A percentile compares a stretch with the other conserved stretches of the same genome.
Conservation (phyloP, 2,888 invertebrate species). For the Megaustenia siamemsis region DNA sequence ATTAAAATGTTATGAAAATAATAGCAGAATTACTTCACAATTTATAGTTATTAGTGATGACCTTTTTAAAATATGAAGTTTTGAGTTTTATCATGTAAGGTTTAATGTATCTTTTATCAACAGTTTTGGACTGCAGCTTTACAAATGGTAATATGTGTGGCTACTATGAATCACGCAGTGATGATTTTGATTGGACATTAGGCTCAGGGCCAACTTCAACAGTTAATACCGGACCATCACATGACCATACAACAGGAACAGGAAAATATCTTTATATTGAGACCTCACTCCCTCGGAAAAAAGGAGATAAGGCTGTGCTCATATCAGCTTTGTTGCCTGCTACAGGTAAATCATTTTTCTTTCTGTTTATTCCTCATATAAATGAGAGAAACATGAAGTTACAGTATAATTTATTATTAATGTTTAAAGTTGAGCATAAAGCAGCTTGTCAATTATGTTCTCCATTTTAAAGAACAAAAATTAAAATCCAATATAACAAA, state of each 20-base stretch:
- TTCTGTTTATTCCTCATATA: neutral
- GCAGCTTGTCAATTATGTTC: too few relatives aligned
- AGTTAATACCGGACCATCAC: conserved; percentile 72
- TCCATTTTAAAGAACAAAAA: too few relatives aligned
- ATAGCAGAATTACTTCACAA: too few relatives aligned
- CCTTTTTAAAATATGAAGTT: neutral
- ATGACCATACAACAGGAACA: conserved; percentile 75
- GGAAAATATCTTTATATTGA: conserved; percentile 77
- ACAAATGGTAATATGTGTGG: conserved; percentile 71
- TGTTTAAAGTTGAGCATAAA: too few relatives aligned
- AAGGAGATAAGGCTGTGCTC: conserved; percentile 64
- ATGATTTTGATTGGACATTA: conserved; percentile 75
- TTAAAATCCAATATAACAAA: too few relatives aligned
- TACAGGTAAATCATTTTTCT: conserved; percentile 14
- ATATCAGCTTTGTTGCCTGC: conserved; percentile 66
- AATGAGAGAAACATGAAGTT: neutral
- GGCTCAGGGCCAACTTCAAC: conserved; percentile 67
- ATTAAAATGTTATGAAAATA: too few relatives aligned
- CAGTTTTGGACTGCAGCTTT: conserved; percentile 74
- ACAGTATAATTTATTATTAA: too few relatives aligned
- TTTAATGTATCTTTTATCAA: conserved; percentile 23
- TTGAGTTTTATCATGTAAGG: too few relatives aligned
- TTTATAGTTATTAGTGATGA: neutral
- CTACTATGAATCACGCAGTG: conserved; percentile 69
- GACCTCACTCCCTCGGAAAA: conserved; percentile 67